Evolutionary conservation across 2,888 invertebrate species (phyloP).

Genomic region (Ectemnius cavifrons): DNA sequence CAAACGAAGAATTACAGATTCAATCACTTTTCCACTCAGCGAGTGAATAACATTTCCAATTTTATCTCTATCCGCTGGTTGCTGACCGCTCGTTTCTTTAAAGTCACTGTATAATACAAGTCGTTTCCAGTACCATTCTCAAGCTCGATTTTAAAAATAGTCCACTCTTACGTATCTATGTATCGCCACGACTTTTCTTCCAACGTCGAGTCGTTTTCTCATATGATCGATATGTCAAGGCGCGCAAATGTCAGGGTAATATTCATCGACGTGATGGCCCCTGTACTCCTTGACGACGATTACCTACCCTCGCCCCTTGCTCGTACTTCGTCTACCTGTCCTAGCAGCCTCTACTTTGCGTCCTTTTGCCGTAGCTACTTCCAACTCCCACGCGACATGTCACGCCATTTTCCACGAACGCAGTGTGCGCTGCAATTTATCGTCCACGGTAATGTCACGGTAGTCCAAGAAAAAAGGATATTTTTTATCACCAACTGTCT

Average conservation of each 20-base stretch:
- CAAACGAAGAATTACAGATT: too few species aligned
- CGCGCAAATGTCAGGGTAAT: slow-evolving; percentile 50
- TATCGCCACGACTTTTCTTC: too few species aligned
- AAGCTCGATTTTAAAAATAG: too few species aligned
- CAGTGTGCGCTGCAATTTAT: slow-evolving; percentile 47
- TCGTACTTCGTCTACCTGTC: slow-evolving; percentile 47
- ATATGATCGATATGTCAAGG: slow-evolving; percentile 43
- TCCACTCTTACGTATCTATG: too few species aligned
- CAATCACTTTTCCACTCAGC: too few species aligned
- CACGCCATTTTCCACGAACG: slow-evolving; percentile 53
- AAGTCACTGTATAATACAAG: too few species aligned
- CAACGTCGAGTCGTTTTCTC: neutral
- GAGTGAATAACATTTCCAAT: too few species aligned
- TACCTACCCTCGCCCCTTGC: slow-evolving; percentile 48
- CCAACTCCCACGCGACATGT: slow-evolving; percentile 43
- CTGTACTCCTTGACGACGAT: slow-evolving; percentile 42
- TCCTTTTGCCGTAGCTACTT: slow-evolving; percentile 46
- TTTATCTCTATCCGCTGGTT: too few species aligned
- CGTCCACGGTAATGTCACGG: slow-evolving; percentile 39
- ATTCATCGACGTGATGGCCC: slow-evolving; percentile 46
- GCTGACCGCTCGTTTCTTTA: too few species aligned
- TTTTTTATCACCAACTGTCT: slow-evolving; percentile 27
- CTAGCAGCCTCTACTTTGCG: slow-evolving; percentile 50
- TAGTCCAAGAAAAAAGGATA: slow-evolving; percentile 26
- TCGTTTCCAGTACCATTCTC: too few species aligned